A percentile compares a stretch with the other conserved stretches of the same genome.
Conservation (phyloP, 2,888 invertebrate species). For the Drosophila percnosoma region DNA sequence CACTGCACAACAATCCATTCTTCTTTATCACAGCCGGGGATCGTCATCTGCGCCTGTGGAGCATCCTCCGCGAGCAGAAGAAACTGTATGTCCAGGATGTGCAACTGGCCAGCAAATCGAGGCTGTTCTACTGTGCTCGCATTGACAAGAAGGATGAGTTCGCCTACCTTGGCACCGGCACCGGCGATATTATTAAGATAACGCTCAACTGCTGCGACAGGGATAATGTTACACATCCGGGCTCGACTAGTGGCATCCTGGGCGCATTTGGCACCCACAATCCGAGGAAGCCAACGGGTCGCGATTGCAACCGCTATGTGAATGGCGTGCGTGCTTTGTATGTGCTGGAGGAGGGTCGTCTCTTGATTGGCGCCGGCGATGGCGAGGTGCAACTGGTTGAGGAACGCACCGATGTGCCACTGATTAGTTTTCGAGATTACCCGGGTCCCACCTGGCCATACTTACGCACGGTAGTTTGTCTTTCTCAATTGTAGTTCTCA, state of each 20-base stretch:
- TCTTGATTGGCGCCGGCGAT: slow-evolving; percentile 94
- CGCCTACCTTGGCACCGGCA: slow-evolving; percentile 95
- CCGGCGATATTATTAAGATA: slow-evolving; percentile 86
- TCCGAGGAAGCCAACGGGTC: slow-evolving; percentile 82
- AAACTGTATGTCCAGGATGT: slow-evolving; percentile 91
- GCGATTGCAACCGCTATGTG: slow-evolving; percentile 84
- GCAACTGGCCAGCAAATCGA: slow-evolving; percentile 90
- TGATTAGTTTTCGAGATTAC: slow-evolving; percentile 81
- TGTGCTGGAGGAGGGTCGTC: slow-evolving; percentile 87
- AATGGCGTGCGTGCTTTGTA: slow-evolving; percentile 88
- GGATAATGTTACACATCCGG: slow-evolving; percentile 66
- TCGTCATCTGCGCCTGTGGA: slow-evolving; percentile 91
- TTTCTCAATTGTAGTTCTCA: background rate
- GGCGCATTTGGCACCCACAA: slow-evolving; percentile 86
- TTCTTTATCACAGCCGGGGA: slow-evolving; percentile 92
- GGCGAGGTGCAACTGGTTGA: slow-evolving; percentile 91
- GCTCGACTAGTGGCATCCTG: slow-evolving; percentile 84
- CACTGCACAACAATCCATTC: slow-evolving; percentile 86
- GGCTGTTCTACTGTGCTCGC: slow-evolving; percentile 90
- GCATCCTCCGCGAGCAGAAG: slow-evolving; percentile 88
- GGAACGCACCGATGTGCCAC: slow-evolving; percentile 85
- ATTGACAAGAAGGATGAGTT: slow-evolving; percentile 89
- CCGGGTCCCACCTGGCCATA: slow-evolving; percentile 86
- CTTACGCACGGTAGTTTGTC: slow-evolving; percentile 85
- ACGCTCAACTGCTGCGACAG: slow-evolving; percentile 84